Percentiles rank a stretch among this genome's conserved stretches.
Evolutionary conservation across 2,888 invertebrate species (phyloP).

Genomic region (Vesta saturnalis): DNA sequence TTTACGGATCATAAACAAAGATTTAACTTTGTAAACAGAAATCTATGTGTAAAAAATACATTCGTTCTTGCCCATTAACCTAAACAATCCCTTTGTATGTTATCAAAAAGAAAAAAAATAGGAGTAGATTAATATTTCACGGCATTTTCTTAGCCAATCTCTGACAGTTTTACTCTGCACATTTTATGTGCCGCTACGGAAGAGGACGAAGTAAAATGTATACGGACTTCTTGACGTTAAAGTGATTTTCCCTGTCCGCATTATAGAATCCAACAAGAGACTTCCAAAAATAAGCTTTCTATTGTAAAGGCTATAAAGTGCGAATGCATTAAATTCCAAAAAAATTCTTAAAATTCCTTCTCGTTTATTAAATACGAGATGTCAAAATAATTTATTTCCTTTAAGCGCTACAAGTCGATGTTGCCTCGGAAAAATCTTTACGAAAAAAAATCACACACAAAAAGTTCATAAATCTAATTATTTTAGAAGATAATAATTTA

Average conservation of each 20-base stretch:
- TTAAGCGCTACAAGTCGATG: not conserved
- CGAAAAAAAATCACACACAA: slow-evolving; percentile 2
- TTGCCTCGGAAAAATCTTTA: not conserved
- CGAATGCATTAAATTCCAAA: not conserved
- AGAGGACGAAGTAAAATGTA: not conserved
- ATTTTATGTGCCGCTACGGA: not conserved
- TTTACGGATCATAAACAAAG: too few relatives aligned
- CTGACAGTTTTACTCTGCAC: not conserved
- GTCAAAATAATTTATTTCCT: not conserved
- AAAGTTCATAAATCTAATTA: slow-evolving; percentile 1
- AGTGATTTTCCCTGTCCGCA: slow-evolving; percentile 18
- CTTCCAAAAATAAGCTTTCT: slow-evolving; percentile 1
- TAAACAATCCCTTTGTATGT: not conserved
- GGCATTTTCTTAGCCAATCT: not conserved
- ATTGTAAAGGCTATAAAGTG: not conserved
- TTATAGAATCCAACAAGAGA: slow-evolving; percentile 7
- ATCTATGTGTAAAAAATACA: not conserved
- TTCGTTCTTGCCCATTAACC: not conserved
- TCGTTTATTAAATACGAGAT: too few relatives aligned
- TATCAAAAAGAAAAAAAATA: not conserved
- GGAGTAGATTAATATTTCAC: not conserved
- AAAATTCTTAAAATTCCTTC: too few relatives aligned
- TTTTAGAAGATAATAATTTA: slow-evolving; percentile 2
- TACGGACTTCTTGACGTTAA: slow-evolving; percentile 13
- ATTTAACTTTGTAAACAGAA: too few relatives aligned